Evolutionary conservation across 2,797 vertebrate species (phyloP), one percentile per base, ranked within the genome.

Genomic region (Gephyroberyx darwinii): DNA sequence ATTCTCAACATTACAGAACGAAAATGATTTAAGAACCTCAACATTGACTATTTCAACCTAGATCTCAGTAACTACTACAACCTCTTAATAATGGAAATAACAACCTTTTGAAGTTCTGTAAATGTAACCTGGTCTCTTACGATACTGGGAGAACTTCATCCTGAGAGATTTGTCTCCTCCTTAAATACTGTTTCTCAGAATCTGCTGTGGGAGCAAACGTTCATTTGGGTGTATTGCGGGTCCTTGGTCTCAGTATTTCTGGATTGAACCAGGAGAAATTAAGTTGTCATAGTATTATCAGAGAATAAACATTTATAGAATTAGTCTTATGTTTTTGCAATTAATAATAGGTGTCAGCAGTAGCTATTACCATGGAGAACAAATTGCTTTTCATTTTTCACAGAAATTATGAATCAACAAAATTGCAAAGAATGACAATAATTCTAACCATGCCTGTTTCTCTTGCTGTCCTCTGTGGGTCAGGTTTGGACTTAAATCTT

Each of bases 401-500:
- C 31, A 82, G 45, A 47, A 74, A 17, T 63, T 48, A 60, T 54
- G 2, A 26, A 54, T 48, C 39, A 37, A 43, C 65, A 43, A 80
- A 72, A 65, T 55, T 78, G 81, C 63, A 54, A 77, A 51, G 26
- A 70, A 60, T 77, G 82, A 82, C 75, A 56, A 72, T 68, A 71
- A 76, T 80, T 79, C 53, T 84, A 61, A 85, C 69, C 54, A 65
- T 71, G 51, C 31, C 75, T 74, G 31, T 80, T 74, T 78, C 51
- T 74, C 4, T 61, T 64, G 64, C 58, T 60, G 56, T 76, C 64
- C 75, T 60, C 4, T 59, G 14, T 0, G 2, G 1, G 59, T 33
- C 71, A 76, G 57, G 59, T 80, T 71, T 82, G 69, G 71, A 83
- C 67, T 79, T 61, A 86, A 84, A 58, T 75, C 64, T 65, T 78